Percentiles rank a stretch among this genome's conserved stretches.
Conservation (phyloP, 2,797 vertebrate genomes). For the Diglossa cyanea region DNA sequence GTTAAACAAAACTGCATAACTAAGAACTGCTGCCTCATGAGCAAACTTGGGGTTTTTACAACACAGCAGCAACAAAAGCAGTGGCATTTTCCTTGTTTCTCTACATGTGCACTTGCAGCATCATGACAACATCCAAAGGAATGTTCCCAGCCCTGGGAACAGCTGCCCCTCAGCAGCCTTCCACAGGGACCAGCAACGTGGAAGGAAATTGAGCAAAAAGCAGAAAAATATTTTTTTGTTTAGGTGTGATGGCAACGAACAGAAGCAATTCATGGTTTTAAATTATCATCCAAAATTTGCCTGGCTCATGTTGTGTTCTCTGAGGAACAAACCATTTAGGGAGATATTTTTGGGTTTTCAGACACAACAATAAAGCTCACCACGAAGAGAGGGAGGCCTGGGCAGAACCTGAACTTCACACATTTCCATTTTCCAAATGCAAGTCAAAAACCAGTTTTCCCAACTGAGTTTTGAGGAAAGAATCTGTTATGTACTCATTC, state of each 20-base stretch:
- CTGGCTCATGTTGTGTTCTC: background rate
- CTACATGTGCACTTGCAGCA: slow-evolving; percentile 25
- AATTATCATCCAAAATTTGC: background rate
- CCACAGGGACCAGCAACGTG: background rate
- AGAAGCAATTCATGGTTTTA: background rate
- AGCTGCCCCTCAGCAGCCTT: background rate
- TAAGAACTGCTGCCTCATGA: background rate
- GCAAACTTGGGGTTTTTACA: background rate
- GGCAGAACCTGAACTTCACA: background rate
- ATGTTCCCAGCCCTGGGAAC: slow-evolving; percentile 50
- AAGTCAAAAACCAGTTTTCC: rapidly evolving
- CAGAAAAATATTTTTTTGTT: background rate
- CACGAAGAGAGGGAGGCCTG: background rate
- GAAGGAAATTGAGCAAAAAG: background rate
- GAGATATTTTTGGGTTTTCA: background rate
- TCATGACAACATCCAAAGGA: slow-evolving; percentile 2
- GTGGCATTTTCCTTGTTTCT: slow-evolving; percentile 7
- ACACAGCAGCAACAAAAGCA: background rate
- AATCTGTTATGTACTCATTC: background rate
- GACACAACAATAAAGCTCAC: background rate
- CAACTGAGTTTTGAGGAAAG: background rate
- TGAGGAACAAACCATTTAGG: background rate
- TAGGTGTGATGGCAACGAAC: background rate
- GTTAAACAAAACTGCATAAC: background rate
- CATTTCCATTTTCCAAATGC: background rate